A percentile compares a stretch with the other conserved stretches of the same genome.
Evolutionary conservation across 2,888 invertebrate species (phyloP).

Genomic region (Ochropacha duplaris): DNA sequence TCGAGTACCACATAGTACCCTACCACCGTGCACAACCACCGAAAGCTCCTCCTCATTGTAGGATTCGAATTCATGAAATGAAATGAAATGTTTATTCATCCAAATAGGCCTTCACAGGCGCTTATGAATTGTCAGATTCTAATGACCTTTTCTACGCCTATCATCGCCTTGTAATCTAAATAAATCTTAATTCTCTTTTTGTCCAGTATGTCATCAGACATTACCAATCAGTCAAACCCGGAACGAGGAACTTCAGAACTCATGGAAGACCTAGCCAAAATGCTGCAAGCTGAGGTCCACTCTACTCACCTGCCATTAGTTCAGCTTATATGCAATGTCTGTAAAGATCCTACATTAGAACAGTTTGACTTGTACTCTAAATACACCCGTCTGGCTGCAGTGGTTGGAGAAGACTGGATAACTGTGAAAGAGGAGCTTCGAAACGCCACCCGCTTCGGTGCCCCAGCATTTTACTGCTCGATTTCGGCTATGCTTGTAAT

Average conservation of each 20-base stretch:
- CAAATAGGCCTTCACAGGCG: no score
- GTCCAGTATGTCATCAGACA: neutral
- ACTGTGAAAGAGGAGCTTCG: neutral
- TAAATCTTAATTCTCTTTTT: neutral
- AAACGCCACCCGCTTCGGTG: neutral
- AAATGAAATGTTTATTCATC: no score
- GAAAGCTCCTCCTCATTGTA: no score
- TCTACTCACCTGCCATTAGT: neutral
- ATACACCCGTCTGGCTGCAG: neutral
- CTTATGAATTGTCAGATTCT: no score
- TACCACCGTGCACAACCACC: no score
- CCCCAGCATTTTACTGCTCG: neutral
- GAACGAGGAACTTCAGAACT: neutral
- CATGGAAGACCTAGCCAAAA: neutral
- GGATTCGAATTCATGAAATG: no score
- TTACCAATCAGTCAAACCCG: neutral
- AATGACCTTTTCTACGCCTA: no score
- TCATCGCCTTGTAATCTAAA: no score
- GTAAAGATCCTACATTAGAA: neutral
- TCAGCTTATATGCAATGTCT: neutral
- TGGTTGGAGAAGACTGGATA: neutral
- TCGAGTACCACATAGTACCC: no score
- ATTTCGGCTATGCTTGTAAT: neutral
- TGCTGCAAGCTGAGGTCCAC: neutral
- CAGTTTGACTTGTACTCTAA: neutral